A percentile compares a stretch with the other conserved stretches of the same genome.
Conservation (phyloP, 2,113 vertebrate species). For the Scopus umbretta region DNA sequence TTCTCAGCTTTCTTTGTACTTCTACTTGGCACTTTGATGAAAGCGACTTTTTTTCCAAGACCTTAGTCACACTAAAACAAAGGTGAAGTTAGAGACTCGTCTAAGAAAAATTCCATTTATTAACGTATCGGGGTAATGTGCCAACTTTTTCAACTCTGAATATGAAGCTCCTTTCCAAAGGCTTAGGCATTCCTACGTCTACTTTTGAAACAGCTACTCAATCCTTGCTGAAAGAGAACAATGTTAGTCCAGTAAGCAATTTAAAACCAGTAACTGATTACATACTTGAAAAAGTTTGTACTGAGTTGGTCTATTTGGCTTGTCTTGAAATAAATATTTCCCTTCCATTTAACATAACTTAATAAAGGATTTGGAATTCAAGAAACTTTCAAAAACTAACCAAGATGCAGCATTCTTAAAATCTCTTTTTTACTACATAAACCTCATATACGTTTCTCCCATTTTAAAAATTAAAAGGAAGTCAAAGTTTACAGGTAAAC, state of each 20-base stretch:
- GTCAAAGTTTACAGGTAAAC: neutral
- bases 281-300: neutral
- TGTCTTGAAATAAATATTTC: neutral
- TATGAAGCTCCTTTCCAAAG: neutral
- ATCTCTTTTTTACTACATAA: neutral
- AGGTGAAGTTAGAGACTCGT: conserved; percentile 17
- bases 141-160: neutral
- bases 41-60: conserved; percentile 6
- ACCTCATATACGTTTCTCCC: neutral
- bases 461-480: neutral
- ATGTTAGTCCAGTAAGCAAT: neutral
- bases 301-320: neutral
- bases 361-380: neutral
- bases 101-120: conserved; percentile 24
- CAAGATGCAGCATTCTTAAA: neutral
- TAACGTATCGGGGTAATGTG: neutral
- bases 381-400: neutral
- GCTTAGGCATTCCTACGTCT: neutral
- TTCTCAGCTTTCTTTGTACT: conserved; percentile 22
- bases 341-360: neutral
- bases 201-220: neutral
- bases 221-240: neutral
- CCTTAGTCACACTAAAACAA: conserved; percentile 33
- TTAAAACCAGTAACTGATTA: neutral
- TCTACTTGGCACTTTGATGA: conserved; percentile 24